phyloP scores from a whole-genome alignment of 2,888 invertebrate genomes.

The Fragum fragum region DNA sequence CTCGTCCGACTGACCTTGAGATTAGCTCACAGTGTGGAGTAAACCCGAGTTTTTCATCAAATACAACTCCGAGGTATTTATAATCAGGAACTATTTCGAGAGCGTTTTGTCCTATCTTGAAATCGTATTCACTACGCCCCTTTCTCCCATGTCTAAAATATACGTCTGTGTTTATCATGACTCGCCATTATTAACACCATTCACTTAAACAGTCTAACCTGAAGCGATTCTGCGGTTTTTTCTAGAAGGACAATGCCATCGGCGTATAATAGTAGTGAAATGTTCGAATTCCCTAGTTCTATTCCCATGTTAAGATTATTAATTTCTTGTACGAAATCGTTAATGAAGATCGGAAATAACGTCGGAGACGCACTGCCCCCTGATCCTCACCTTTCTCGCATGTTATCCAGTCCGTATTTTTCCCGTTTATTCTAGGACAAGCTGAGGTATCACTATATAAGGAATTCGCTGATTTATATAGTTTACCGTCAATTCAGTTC shows the following conservation, averaged over 20 bases:
- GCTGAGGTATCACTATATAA: too few species aligned
- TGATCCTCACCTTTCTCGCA: too few species aligned
- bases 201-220: constrained; percentile 33
- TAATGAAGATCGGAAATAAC: too few species aligned
- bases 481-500: too few species aligned
- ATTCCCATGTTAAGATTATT: constrained; percentile 36
- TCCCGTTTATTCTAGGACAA: too few species aligned
- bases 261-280: constrained; percentile 40
- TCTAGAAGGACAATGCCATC: constrained; percentile 41
- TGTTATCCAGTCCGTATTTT: too few species aligned
- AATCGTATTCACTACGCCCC: constrained; percentile 23
- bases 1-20: constrained; percentile 38
- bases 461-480: too few species aligned
- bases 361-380: too few species aligned
- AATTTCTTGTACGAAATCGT: constrained; percentile 36
- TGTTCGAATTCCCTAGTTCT: not conserved
- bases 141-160: constrained; percentile 23
- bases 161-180: constrained; percentile 36
- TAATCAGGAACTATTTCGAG: constrained; percentile 35
- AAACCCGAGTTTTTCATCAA: constrained; percentile 35
- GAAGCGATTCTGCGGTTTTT: too few species aligned
- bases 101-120: constrained; percentile 41
- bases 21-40: constrained; percentile 6
- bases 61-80: constrained; percentile 56
- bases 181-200: constrained; percentile 44